Base-by-base conservation (phyloP, 2,113 vertebrate species). In the Scopus umbretta region DNA sequence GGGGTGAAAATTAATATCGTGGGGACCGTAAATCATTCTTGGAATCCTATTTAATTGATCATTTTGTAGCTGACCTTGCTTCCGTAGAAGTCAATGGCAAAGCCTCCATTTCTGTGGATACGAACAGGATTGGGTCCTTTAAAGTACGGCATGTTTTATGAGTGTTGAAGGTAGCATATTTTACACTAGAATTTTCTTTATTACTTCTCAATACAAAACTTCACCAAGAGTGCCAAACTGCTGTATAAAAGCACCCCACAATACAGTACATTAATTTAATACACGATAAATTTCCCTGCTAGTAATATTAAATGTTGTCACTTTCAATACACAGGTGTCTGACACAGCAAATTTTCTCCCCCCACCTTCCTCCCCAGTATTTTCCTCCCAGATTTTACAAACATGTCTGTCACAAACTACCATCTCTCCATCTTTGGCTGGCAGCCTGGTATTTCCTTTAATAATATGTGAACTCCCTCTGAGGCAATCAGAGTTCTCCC, bases 11-110 rank as follows among this genome's bases (percentile, higher is more conserved):
- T 79, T 27, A 97, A 47, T 72, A 92, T 94, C 45, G 4, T 13
- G 75, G 94, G 92, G 94, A 95, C 38, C 91, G 52, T 82, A 95
- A 96, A 79, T 97, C 71, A 95, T 89, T 96, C 94, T n/a, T 71
- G 42, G 91, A 96, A 76, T 73, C 62, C 74, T 76, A 76, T 62
- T 95, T 95, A 95, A 94, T 40, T 80, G 76, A 70, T 75, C 38
- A 43, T 90, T 96, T 82, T 94, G 80, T 82, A 84, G 49, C 40
- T 89, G 86, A 95, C 94, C 89, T 95, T 90, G 81, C 36, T 91
- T 76, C 27, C 10, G 8, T 1, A 5, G 88, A 92, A 89, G 91
- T 76, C 80, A 95, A 94, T 76, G 80, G 89, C 70, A 95, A 92
- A 90, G 42, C 32, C 70, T 82, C 53, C 4, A 9, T 30, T 89